These are phyloP conservation scores for Tipula unca DNA, from an alignment of 2,888 invertebrate species.

Conservation along the genomic window DNA sequence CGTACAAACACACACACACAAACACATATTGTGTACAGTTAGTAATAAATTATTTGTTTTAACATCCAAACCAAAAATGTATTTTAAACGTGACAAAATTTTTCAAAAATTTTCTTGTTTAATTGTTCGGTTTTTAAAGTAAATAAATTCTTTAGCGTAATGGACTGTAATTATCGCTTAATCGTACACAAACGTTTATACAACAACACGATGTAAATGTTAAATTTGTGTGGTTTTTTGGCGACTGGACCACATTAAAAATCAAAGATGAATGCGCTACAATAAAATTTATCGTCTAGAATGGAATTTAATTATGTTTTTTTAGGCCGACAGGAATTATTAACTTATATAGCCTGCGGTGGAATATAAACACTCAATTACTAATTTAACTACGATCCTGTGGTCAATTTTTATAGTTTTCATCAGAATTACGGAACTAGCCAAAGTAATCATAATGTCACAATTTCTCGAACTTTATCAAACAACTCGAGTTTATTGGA, in stretches of 20 bases:
- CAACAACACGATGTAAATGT: background rate
- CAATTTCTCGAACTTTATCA: too few relatives aligned
- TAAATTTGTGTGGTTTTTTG: background rate
- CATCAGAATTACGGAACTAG: too few relatives aligned
- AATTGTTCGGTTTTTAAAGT: background rate
- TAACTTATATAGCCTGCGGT: too few relatives aligned
- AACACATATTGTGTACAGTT: background rate
- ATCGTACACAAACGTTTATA: background rate
- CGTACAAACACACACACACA: too few relatives aligned
- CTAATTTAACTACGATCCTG: too few relatives aligned
- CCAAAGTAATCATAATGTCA: too few relatives aligned
- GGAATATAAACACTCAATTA: too few relatives aligned
- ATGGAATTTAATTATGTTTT: background rate
- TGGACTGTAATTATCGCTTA: conserved; percentile 8
- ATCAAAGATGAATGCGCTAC: background rate
- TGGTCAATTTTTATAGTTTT: too few relatives aligned
- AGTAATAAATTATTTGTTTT: conserved; percentile 8
- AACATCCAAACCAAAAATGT: background rate
- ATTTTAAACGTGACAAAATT: background rate
- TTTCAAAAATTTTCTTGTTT: background rate
- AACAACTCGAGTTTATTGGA: too few relatives aligned
- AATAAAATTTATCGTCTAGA: background rate
- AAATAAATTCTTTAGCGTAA: background rate
- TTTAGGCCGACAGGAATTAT: background rate
- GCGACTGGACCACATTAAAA: background rate